These are phyloP conservation scores for Agrotis ipsilon DNA, from an alignment of 2,888 invertebrate genomes.

Conservation along the genomic window DNA sequence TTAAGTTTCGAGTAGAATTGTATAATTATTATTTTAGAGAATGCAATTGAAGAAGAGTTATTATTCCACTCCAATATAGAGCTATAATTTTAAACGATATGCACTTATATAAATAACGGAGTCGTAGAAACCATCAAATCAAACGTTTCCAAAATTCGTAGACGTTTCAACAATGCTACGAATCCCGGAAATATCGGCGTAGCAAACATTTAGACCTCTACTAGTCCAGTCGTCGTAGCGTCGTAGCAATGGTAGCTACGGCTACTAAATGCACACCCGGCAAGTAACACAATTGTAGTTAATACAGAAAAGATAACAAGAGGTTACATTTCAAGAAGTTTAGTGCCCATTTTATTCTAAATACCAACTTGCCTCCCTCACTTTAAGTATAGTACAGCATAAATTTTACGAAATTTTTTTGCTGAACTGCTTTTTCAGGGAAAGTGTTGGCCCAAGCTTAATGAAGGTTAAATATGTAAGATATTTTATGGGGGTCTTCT, in stretches of 20 bases:
- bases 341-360: slow-evolving; percentile 32
- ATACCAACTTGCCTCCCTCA: slow-evolving; percentile 23
- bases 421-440: slow-evolving; percentile 31
- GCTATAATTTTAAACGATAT: not conserved
- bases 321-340: slow-evolving; percentile 30
- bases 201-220: slow-evolving; percentile 21
- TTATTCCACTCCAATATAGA: not conserved
- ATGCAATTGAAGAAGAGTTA: not conserved
- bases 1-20: not conserved
- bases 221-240: not conserved
- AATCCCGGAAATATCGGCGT: slow-evolving; percentile 16
- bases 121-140: not conserved
- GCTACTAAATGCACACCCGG: not conserved
- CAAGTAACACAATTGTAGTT: slow-evolving; percentile 9
- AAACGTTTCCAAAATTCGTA: slow-evolving; percentile 12
- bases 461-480: slow-evolving; percentile 38
- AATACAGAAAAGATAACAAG: not conserved
- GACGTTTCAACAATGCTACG: slow-evolving; percentile 17
- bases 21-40: not conserved
- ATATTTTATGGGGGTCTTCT: slow-evolving; percentile 17
- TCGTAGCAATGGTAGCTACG: not conserved
- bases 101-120: no score
- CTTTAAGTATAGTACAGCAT: slow-evolving; percentile 28
- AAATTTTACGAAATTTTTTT: slow-evolving; percentile 45
- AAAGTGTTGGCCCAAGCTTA: slow-evolving; percentile 22